phyloP scores from a whole-genome alignment of 2,797 vertebrate species.

The Chanos chanos region DNA sequence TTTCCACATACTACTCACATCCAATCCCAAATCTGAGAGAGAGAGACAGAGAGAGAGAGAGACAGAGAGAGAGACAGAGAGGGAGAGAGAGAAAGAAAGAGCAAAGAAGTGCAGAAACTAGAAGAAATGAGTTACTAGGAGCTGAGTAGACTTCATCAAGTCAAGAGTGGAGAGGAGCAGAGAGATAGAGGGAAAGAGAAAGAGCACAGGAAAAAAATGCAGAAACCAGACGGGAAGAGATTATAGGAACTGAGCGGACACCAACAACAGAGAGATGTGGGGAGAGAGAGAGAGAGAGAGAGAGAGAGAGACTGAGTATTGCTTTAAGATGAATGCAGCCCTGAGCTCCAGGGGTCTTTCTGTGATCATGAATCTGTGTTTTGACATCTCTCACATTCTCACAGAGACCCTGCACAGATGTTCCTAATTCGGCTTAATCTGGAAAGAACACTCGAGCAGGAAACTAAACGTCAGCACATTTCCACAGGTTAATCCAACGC shows the following conservation, averaged over 20 bases:
- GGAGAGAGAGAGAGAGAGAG: background rate
- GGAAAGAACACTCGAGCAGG: background rate
- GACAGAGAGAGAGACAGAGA: slow-evolving; percentile 5
- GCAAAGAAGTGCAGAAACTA: too few species aligned
- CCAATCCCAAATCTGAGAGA: slow-evolving; percentile 1
- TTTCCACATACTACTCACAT: slow-evolving; percentile 16
- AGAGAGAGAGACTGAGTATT: background rate
- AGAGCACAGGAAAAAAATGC: background rate
- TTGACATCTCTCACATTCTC: too few species aligned
- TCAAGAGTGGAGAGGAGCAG: background rate
- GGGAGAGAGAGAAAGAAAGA: background rate
- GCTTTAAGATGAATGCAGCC: too few species aligned
- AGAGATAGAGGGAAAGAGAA: background rate
- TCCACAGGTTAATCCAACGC: background rate
- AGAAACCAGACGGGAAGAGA: background rate
- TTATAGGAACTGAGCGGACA: background rate
- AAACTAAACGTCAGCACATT: background rate
- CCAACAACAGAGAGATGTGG: background rate
- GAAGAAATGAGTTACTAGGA: too few species aligned
- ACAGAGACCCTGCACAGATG: too few species aligned
- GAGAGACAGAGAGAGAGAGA: background rate
- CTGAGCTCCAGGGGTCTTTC: too few species aligned
- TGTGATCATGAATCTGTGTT: too few species aligned
- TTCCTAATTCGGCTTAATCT: background rate
- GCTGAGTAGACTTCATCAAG: too few species aligned